Conservation (phyloP, 2,113 vertebrate genomes). For the Piprites chloris region DNA sequence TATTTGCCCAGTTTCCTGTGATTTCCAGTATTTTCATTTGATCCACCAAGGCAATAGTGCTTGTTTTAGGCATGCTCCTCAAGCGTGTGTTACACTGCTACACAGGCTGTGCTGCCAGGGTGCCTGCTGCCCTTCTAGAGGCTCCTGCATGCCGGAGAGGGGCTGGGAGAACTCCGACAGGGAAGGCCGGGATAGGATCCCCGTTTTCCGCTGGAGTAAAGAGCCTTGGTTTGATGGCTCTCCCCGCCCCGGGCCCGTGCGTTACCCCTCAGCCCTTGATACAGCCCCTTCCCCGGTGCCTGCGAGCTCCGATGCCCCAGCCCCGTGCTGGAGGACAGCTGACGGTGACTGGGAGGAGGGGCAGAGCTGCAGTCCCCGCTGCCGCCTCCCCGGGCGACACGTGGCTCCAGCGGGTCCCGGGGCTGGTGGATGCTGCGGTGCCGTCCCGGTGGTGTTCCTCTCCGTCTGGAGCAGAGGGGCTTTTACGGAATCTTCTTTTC, state of each 20-base stretch:
- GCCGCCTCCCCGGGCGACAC: background rate
- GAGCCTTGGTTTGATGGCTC: no score
- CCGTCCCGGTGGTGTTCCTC: background rate
- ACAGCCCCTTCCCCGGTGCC: background rate
- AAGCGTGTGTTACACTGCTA: accelerated
- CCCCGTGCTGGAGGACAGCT: background rate
- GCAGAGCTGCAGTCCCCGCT: background rate
- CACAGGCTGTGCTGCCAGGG: background rate
- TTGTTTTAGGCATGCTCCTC: accelerated
- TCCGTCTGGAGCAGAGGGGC: background rate
- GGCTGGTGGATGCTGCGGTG: background rate
- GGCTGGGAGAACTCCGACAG: background rate
- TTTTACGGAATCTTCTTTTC: background rate
- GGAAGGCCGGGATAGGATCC: background rate
- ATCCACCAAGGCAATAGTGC: background rate
- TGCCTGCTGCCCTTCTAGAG: background rate
- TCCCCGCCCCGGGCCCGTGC: no score
- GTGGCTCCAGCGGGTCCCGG: background rate
- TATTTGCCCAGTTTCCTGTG: background rate
- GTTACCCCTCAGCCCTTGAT: background rate
- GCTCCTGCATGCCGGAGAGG: background rate
- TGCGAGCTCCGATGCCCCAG: background rate
- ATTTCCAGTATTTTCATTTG: background rate
- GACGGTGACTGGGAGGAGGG: background rate
- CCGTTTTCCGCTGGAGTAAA: background rate